Evolutionary conservation across 2,797 vertebrate species (phyloP).

Genomic region (Sebastiscus albofasciatus): DNA sequence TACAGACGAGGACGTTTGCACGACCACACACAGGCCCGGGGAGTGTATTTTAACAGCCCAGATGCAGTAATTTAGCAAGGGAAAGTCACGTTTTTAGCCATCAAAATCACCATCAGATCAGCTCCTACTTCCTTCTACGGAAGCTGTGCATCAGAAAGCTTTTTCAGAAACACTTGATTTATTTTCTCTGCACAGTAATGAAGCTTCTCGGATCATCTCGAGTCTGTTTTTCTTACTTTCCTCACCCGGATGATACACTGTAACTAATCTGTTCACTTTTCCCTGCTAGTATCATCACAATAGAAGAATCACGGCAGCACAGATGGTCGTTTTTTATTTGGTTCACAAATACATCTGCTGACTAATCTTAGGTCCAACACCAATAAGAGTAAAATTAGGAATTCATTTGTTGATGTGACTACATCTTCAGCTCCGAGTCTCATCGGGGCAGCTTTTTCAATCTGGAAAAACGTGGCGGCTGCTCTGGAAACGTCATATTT

Average conservation of each 20-base stretch:
- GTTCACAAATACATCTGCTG: conserved; percentile 64
- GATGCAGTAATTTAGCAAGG: neutral
- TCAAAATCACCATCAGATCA: neutral
- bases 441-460: neutral
- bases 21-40: conserved; percentile 25
- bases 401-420: conserved; percentile 3
- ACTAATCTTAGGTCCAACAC: conserved; percentile 49
- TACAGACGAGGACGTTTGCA: neutral
- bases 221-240: conserved; percentile 1
- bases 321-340: conserved; percentile 67
- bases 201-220: conserved; percentile 1
- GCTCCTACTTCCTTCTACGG: neutral
- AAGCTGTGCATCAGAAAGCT: neutral
- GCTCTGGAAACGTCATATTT: conserved; percentile 11
- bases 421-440: too few species aligned
- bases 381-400: conserved; percentile 10
- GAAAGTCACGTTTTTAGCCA: neutral
- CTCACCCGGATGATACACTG: neutral
- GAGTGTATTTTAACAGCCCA: neutral
- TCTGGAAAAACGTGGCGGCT: conserved; percentile 1
- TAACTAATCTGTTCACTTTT: conserved; percentile 18
- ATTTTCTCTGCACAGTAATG: conserved; percentile 9
- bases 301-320: conserved; percentile 51
- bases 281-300: conserved; percentile 31
- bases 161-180: neutral